Conservation (phyloP, 37 sponge, comb jelly and placozoan species). For the Bolinopsis microptera region DNA sequence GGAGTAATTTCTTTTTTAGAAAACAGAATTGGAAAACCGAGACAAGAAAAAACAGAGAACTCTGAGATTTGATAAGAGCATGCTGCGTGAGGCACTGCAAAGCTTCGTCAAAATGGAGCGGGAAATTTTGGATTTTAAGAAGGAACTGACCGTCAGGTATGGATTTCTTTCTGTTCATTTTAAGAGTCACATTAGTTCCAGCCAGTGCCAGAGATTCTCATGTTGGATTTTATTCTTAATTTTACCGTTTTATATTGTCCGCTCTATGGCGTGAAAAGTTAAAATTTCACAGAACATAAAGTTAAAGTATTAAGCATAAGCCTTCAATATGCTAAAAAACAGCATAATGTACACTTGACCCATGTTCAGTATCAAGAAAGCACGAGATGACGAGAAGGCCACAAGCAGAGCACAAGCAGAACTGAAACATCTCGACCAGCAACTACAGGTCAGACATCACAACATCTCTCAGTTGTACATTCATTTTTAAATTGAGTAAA, state of each 20-base stretch:
- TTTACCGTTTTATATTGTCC: no score
- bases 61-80: conserved; percentile 31
- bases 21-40: conserved; percentile 5
- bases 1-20: not conserved
- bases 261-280: no score
- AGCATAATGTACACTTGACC: no score
- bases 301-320: no score
- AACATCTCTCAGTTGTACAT: no score
- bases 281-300: no score
- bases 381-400: conserved; percentile 64
- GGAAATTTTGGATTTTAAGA: conserved; percentile 37
- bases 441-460: conserved; percentile 27
- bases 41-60: conserved; percentile 43
- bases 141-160: conserved; percentile 38
- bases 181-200: no score
- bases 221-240: not conserved
- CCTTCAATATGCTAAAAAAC: no score
- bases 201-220: not conserved
- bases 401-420: conserved; percentile 63
- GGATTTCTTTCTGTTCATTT: no score
- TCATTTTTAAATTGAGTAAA: no score
- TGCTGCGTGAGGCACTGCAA: conserved; percentile 37
- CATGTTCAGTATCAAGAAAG: conserved; percentile 53
- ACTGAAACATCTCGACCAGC: conserved; percentile 50
- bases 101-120: conserved; percentile 34